Evolutionary conservation across 2,888 invertebrate species (phyloP).

Genomic region (Platerodrilus igneus): DNA sequence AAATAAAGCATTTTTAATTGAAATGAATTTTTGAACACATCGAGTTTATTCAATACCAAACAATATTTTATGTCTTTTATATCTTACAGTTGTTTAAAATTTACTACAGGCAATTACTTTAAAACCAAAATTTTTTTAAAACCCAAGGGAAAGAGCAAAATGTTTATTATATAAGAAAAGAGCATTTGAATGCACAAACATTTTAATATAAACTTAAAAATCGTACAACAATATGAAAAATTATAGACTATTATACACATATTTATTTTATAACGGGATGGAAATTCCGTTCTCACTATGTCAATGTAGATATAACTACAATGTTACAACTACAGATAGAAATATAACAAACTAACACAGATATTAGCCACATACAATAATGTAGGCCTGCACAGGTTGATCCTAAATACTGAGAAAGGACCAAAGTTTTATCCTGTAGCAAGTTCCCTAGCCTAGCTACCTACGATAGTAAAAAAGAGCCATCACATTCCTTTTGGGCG

Average conservation of each 20-base stretch:
- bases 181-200: slow-evolving; percentile 67
- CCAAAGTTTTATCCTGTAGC: slow-evolving; percentile 29
- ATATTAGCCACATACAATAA: slow-evolving; percentile 46
- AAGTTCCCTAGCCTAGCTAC: slow-evolving; percentile 32
- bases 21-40: too few species aligned
- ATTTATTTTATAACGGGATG: slow-evolving; percentile 61
- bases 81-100: too few species aligned
- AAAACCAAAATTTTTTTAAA: too few species aligned
- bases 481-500: slow-evolving; percentile 47
- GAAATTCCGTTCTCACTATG: slow-evolving; percentile 46
- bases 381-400: slow-evolving; percentile 42
- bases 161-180: slow-evolving; percentile 23
- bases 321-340: slow-evolving; percentile 43
- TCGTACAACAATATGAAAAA: slow-evolving; percentile 83
- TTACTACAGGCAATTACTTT: too few species aligned
- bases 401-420: slow-evolving; percentile 17
- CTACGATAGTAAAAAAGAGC: slow-evolving; percentile 44
- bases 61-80: too few species aligned
- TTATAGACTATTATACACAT: slow-evolving; percentile 71
- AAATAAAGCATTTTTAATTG: too few species aligned
- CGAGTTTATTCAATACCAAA: too few species aligned
- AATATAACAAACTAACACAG: slow-evolving; percentile 49
- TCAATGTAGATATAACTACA: slow-evolving; percentile 39
- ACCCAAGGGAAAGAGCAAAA: too few species aligned
- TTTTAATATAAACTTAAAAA: slow-evolving; percentile 86